Conservation (phyloP, 2,113 vertebrate genomes). For the Muscicapa adusta region DNA sequence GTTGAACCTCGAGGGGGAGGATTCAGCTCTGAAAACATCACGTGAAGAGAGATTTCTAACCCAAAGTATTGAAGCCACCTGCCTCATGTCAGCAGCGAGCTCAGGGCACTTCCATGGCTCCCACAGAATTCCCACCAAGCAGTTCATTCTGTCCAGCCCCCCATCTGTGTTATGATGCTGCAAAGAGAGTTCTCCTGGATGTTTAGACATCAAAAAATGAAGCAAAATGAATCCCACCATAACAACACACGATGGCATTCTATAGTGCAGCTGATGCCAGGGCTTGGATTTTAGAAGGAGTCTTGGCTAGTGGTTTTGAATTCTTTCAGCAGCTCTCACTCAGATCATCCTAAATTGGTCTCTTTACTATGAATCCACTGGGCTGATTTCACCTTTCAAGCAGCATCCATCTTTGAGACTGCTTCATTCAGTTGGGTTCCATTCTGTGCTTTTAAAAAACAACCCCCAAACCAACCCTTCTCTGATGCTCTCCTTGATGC, state of each 20-base stretch:
- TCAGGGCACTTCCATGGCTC: not conserved
- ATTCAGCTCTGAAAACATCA: not conserved
- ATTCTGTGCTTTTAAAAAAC: not conserved
- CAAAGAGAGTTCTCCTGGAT: not conserved
- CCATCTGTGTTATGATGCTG: not conserved
- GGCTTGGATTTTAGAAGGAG: not conserved
- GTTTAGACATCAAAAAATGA: not conserved
- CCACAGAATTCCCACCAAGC: not conserved
- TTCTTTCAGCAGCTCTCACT: not conserved
- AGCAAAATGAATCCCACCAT: not conserved
- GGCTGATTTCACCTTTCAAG: not conserved
- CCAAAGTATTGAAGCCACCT: not conserved
- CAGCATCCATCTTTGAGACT: not conserved
- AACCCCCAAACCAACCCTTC: not conserved
- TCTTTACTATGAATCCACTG: not conserved
- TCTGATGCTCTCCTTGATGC: not conserved
- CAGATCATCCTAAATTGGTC: not conserved
- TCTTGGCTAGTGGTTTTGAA: not conserved
- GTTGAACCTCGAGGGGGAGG: not conserved
- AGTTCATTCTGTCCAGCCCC: not conserved
- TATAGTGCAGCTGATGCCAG: not conserved
- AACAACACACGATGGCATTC: accelerated
- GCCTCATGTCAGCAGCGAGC: not conserved
- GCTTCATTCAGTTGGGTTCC: not conserved
- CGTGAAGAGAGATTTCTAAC: not conserved